Conservation (phyloP, 2,113 vertebrate species). For the Pachycephala philippinensis region DNA sequence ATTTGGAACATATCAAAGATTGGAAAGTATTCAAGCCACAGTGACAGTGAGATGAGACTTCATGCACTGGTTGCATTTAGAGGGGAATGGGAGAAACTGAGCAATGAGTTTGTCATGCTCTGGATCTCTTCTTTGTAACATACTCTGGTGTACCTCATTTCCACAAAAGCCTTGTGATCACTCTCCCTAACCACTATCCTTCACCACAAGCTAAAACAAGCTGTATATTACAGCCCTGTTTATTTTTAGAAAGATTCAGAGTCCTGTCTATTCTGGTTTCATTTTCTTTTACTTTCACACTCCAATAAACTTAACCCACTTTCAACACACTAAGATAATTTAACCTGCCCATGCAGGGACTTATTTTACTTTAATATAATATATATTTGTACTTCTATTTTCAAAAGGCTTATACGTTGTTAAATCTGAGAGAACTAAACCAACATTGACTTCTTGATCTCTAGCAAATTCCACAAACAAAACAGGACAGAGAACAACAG, state of each 20-base stretch:
- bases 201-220: neutral
- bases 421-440: neutral
- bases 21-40: conserved; percentile 11
- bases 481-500: neutral
- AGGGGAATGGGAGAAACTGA: neutral
- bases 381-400: neutral
- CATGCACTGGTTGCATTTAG: neutral
- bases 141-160: neutral
- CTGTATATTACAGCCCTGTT: neutral
- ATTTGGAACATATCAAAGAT: neutral
- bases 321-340: neutral
- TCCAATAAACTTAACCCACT: neutral
- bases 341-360: neutral
- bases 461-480: neutral
- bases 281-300: neutral
- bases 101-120: neutral
- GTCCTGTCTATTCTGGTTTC: neutral
- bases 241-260: neutral
- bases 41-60: neutral
- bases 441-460: neutral
- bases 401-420: neutral
- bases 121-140: neutral
- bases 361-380: neutral
- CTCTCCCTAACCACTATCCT: neutral
- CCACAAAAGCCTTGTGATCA: neutral